These are phyloP conservation scores for Acrossocheilus wenchowensis DNA, from an alignment of 2,797 vertebrate species.

Conservation along the genomic window DNA sequence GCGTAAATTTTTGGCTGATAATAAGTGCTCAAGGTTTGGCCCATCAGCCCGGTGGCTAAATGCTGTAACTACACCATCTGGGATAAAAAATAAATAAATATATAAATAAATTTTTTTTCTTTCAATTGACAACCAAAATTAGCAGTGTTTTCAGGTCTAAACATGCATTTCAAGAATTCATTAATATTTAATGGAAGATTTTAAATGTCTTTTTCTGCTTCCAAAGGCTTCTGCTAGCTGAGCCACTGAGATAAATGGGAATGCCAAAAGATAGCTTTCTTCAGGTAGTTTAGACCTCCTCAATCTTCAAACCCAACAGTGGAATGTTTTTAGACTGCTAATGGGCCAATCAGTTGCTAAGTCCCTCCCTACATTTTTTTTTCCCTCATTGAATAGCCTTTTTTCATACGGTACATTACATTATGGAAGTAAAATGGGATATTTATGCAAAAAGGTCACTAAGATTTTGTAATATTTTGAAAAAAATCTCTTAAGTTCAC, in stretches of 20 bases:
- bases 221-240: not conserved
- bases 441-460: no score
- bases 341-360: no score
- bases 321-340: no score
- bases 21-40: not conserved
- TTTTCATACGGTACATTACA: not conserved
- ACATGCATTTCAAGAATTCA: not conserved
- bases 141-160: not conserved
- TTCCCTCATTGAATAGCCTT: not conserved
- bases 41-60: not conserved
- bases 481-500: no score
- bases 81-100: not conserved
- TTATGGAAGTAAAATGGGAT: not conserved
- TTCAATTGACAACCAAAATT: not conserved
- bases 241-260: not conserved
- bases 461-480: no score
- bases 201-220: not conserved
- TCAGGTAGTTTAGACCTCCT: not conserved
- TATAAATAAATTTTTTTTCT: no score
- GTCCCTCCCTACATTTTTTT: no score
- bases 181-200: not conserved
- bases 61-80: not conserved
- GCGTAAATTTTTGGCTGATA: not conserved
- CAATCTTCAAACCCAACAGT: not conserved
- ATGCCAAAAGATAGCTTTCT: not conserved